Percentiles rank a stretch among this genome's conserved stretches.
These are phyloP conservation scores for Macrobrachium nipponense DNA, from an alignment of 1,140 invertebrate genomes.

Conservation along the genomic window DNA sequence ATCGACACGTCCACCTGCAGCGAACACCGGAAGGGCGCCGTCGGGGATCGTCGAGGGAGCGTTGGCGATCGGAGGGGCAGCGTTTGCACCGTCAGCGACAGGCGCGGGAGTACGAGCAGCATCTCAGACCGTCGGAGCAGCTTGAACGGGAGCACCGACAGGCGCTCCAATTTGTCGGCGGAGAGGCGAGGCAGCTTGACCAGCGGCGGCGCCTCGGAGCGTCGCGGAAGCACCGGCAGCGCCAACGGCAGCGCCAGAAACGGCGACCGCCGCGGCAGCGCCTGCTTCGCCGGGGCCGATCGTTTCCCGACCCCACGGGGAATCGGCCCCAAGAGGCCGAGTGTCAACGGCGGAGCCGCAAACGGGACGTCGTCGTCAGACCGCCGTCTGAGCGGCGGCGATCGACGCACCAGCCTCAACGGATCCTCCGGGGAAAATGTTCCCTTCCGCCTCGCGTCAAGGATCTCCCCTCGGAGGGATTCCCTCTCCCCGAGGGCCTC, in stretches of 20 bases:
- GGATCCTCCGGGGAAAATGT: conserved; percentile 17
- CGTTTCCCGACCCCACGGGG: not conserved
- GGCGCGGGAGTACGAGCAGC: not conserved
- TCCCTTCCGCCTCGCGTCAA: conserved; percentile 51
- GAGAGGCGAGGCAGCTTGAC: conserved; percentile 23
- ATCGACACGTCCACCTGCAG: conserved; percentile 49
- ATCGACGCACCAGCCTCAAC: conserved; percentile 72
- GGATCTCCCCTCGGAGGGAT: conserved; percentile 36
- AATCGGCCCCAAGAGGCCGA: no score
- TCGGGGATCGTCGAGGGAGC: not conserved
- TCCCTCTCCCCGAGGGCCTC: conserved; percentile 34
- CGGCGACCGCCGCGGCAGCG: conserved; percentile 20
- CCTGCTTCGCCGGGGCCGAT: conserved; percentile 52
- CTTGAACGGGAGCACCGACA: not conserved
- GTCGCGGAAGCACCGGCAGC: conserved; percentile 66
- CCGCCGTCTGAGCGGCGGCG: conserved; percentile 57
- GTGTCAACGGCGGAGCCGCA: no score
- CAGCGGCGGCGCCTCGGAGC: conserved; percentile 70
- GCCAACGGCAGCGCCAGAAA: not conserved
- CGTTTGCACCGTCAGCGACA: not conserved
- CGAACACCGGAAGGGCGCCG: conserved; percentile 32
- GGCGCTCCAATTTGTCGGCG: conserved; percentile 11
- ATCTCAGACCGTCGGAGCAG: conserved; percentile 65
- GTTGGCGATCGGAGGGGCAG: not conserved
- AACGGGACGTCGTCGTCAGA: no score